Conservation (phyloP, 2,113 vertebrate genomes). For the Mirza zaza region DNA sequence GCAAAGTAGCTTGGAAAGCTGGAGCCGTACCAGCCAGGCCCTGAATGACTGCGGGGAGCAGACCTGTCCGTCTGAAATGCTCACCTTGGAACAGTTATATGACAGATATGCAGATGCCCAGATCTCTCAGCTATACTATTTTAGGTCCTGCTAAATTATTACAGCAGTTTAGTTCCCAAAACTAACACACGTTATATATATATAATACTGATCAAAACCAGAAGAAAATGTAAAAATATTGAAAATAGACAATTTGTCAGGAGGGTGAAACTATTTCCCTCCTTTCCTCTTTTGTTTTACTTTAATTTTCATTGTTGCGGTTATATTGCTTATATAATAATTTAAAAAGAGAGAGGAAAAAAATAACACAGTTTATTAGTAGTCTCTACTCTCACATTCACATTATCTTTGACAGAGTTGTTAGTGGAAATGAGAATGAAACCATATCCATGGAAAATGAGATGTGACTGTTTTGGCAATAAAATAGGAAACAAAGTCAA, state of each 20-base stretch:
- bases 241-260: background rate
- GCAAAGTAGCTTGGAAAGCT: background rate
- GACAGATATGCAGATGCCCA: background rate
- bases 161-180: background rate
- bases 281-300: background rate
- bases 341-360: background rate
- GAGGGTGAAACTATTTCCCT: background rate
- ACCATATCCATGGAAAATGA: background rate
- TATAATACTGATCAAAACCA: background rate
- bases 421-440: background rate
- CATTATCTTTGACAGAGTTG: background rate
- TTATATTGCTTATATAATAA: background rate
- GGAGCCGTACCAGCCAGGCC: background rate
- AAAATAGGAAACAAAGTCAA: background rate
- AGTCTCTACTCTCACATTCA: background rate
- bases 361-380: background rate
- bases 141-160: background rate
- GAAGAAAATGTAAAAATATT: conserved; percentile 4
- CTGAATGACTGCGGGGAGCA: background rate
- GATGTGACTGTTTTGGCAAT: background rate
- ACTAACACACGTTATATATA: background rate
- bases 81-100: background rate
- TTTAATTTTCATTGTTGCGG: background rate
- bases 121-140: background rate
- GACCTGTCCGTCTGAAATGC: background rate